These are phyloP conservation scores for Corythucha ciliata DNA, from an alignment of 2,888 invertebrate genomes.

Conservation along the genomic window DNA sequence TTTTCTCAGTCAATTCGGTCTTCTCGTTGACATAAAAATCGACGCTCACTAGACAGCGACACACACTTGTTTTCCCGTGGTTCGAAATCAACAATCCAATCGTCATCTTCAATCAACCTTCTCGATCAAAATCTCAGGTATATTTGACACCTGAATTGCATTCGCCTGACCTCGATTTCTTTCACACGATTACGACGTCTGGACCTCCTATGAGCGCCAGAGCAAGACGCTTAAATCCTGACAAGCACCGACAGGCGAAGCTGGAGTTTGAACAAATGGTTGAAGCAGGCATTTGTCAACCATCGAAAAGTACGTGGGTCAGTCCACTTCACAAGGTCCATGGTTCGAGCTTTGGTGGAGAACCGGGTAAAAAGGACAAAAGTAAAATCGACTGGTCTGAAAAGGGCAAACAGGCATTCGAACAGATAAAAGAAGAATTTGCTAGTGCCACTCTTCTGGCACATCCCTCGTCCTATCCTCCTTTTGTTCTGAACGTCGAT, in stretches of 20 bases:
- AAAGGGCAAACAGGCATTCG: constrained; percentile 33
- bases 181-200: constrained; percentile 10
- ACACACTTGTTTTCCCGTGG: too few species aligned
- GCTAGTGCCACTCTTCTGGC: constrained; percentile 37
- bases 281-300: constrained; percentile 27
- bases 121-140: too few species aligned
- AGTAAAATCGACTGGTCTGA: constrained; percentile 26
- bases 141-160: background rate
- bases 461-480: constrained; percentile 37
- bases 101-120: too few species aligned
- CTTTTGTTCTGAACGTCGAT: constrained; percentile 27
- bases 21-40: constrained; percentile 1
- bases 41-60: too few species aligned
- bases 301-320: constrained; percentile 32
- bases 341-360: too few species aligned
- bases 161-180: background rate
- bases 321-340: constrained; percentile 34
- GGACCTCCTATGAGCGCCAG: constrained; percentile 31
- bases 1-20: background rate
- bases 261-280: constrained; percentile 31
- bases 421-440: constrained; percentile 36
- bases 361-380: background rate
- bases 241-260: constrained; percentile 28
- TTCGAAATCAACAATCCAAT: too few species aligned
- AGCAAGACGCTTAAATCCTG: constrained; percentile 30